These are phyloP conservation scores for Porites divaricata DNA, from an alignment of 92 coral and sea anemone species.

Conservation along the genomic window DNA sequence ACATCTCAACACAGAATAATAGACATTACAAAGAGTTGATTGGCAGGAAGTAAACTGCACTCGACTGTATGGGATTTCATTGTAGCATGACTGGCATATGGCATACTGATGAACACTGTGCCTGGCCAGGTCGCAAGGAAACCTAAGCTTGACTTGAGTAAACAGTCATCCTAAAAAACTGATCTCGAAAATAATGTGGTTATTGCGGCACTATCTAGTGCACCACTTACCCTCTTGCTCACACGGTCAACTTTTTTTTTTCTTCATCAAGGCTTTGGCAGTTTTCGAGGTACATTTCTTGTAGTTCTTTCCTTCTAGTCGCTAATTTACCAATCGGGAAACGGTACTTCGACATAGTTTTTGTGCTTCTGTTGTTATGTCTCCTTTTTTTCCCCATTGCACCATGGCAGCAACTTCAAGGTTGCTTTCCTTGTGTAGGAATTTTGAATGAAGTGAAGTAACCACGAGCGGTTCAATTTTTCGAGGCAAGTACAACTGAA, in stretches of 20 bases:
- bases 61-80: no score
- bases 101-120: no score
- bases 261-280: conserved; percentile 26
- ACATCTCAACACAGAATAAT: no score
- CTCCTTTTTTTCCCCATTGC: no score
- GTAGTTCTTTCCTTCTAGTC: conserved; percentile 36
- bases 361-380: no score
- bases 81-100: no score
- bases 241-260: conserved; percentile 45
- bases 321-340: conserved; percentile 44
- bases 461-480: conserved; percentile 29
- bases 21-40: no score
- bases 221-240: conserved; percentile 46
- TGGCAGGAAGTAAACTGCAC: no score
- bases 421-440: no score
- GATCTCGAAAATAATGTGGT: not conserved
- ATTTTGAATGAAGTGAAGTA: not conserved
- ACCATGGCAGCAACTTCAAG: no score
- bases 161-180: conserved; percentile 18
- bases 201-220: not conserved
- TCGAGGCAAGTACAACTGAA: not conserved
- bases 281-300: conserved; percentile 29
- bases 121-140: no score
- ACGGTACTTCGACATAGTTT: conserved; percentile 36
- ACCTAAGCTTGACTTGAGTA: no score